Percentiles rank a stretch among this genome's conserved stretches.
phyloP scores from a whole-genome alignment of 1,140 invertebrate genomes.

The Anthonomus grandis region DNA sequence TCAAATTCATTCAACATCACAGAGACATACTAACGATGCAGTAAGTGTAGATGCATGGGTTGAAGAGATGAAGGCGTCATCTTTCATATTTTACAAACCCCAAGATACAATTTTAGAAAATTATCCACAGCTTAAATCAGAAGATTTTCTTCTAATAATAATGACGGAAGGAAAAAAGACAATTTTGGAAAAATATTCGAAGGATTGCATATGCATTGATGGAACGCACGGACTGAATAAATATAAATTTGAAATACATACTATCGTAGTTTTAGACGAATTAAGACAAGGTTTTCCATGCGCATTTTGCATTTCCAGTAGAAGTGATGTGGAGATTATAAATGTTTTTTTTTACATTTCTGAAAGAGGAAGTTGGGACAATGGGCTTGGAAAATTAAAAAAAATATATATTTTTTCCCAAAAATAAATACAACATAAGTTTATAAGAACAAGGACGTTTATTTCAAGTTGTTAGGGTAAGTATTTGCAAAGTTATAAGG shows the following conservation, averaged over 20 bases:
- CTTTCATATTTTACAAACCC: conserved; percentile 16
- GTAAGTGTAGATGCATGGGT: conserved; percentile 11
- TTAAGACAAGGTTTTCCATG: conserved; percentile 17
- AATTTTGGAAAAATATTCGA: not conserved
- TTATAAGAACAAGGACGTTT: no score
- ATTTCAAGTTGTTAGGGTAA: no score
- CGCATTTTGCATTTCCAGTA: conserved; percentile 26
- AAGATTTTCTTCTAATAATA: conserved; percentile 25
- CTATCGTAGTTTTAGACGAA: conserved; percentile 22
- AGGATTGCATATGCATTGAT: conserved; percentile 24
- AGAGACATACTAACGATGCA: conserved; percentile 12
- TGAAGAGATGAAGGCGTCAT: not conserved
- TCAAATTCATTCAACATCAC: conserved; percentile 1
- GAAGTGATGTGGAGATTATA: conserved; percentile 9
- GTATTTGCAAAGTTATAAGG: no score
- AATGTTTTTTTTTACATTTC: conserved; percentile 14
- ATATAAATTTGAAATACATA: conserved; percentile 18
- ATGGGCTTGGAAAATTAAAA: no score
- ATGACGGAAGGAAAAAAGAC: conserved; percentile 15
- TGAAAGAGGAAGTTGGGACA: not conserved
- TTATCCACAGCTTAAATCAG: conserved; percentile 1
- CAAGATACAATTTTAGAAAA: conserved; percentile 4
- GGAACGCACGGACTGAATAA: conserved; percentile 20
- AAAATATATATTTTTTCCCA: no score
- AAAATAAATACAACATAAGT: no score